Conservation (phyloP, 92 coral and sea anemone genomes). For the Montipora capitata region DNA sequence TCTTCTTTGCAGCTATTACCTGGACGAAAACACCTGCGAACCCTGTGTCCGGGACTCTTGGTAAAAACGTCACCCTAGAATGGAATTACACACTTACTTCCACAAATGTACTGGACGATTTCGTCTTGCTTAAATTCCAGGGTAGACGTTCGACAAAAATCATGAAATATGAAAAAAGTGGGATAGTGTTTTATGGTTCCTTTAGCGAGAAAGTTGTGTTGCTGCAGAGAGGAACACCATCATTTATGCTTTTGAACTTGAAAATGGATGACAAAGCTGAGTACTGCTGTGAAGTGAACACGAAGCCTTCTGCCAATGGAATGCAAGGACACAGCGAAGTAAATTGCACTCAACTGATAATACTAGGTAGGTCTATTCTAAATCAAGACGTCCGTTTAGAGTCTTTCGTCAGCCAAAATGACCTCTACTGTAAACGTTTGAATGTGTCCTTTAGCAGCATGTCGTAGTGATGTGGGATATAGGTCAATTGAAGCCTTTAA, state of each 20-base stretch:
- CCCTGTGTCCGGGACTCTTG: slow-evolving; percentile 5
- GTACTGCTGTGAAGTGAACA: not conserved
- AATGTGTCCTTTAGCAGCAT: no score
- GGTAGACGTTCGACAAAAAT: not conserved
- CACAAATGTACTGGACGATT: not conserved
- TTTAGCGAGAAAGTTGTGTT: not conserved
- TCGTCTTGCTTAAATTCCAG: not conserved
- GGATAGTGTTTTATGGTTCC: not conserved
- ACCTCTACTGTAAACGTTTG: no score
- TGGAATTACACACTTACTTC: slow-evolving; percentile 12
- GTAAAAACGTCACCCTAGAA: slow-evolving; percentile 32
- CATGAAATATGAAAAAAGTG: not conserved
- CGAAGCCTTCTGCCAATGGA: not conserved
- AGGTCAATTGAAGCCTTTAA: no score
- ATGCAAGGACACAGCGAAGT: not conserved
- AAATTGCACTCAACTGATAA: not conserved
- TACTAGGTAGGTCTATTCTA: slow-evolving; percentile 7
- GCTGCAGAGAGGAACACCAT: not conserved
- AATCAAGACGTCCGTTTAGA: not conserved
- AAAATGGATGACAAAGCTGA: not conserved
- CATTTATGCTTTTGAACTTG: not conserved
- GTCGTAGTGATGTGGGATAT: no score
- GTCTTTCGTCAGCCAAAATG: no score
- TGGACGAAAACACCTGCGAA: slow-evolving; percentile 15
- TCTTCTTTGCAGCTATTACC: slow-evolving; percentile 18